Base-by-base conservation (phyloP, 2,888 invertebrate genomes). In the Hybos culiciformis region DNA sequence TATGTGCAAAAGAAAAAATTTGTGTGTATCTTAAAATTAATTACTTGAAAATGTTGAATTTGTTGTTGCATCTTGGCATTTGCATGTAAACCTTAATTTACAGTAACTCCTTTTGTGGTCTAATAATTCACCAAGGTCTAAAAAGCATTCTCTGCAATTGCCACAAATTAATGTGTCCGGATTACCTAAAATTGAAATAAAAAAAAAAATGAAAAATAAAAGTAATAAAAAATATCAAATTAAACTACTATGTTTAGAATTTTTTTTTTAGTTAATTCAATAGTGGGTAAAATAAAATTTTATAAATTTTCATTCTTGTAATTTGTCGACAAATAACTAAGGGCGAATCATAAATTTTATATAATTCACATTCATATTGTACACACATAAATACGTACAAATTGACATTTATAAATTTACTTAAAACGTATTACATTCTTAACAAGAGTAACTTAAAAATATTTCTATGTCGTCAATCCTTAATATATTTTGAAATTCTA, bases 141-240 rank as follows among this genome's bases (percentile, higher is more conserved):
- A 73, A 63, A 82, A 83, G 65, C 78, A 74, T 65, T 80, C 79
- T 56, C 81, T 73, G 66, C 83, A 83, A 62, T 78, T 79, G 53
- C 83, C 83, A 64, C 83, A 83, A 58, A 83, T 81, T 63, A 83
- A 72, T 58, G 82, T 78, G 63, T 83, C 83, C 50, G 78, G 77
- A 62, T 77, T 77, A 65, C 77, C 78, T 78, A 46, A 63, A 71
- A 59, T 41, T 39, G 48, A 46, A 51, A 51, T 53, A 51, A 52
- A 50, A 38, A 8, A 33, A 26, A 37, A 45, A 32, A 32, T 31
- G 12, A 31, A 12, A 23, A 45, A 41, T 15, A 43, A 33, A 15
- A 44, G 39, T 26, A 45, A 36, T 21, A 39, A 36, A 31, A 40
- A 42, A 46, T 33, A 17, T 34, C 37, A 20, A 47, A 38, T 41